These are phyloP conservation scores for Cossypha heuglini DNA, from an alignment of 2,797 vertebrate species.

Conservation along the genomic window DNA sequence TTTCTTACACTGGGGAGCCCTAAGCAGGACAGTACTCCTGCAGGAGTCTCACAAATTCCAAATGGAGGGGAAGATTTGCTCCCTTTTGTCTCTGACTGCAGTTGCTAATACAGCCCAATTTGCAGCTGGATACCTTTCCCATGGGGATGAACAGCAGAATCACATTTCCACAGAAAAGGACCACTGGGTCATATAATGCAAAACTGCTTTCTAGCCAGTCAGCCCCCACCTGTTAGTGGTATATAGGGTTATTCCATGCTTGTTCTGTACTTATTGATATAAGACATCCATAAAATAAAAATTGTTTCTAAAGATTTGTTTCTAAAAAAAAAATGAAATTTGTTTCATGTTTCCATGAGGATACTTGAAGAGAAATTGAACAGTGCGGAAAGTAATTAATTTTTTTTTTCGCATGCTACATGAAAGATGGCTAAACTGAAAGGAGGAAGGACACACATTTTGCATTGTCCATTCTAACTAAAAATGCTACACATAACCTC, in stretches of 20 bases:
- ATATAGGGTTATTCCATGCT: not conserved
- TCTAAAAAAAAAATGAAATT: no score
- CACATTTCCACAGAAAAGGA: not conserved
- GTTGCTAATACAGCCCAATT: not conserved
- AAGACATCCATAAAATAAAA: not conserved
- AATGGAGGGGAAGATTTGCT: not conserved
- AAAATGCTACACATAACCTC: not conserved
- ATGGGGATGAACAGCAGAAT: not conserved
- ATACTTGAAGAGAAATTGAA: not conserved
- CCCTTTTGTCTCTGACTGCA: not conserved
- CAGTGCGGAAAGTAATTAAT: not conserved
- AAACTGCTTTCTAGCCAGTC: not conserved
- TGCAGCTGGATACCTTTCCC: not conserved
- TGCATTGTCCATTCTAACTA: not conserved
- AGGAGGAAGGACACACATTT: not conserved
- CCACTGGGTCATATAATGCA: not conserved
- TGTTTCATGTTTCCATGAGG: not conserved
- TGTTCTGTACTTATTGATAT: not conserved
- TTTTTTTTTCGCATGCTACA: not conserved
- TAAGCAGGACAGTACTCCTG: not conserved
- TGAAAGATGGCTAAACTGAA: not conserved
- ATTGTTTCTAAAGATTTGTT: not conserved
- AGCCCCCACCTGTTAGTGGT: not conserved
- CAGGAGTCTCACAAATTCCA: not conserved
- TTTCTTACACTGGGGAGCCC: not conserved